Evolutionary conservation across 64 coral and sea anemone genomes (phyloP).

Genomic region (Pachyseris speciosa): DNA sequence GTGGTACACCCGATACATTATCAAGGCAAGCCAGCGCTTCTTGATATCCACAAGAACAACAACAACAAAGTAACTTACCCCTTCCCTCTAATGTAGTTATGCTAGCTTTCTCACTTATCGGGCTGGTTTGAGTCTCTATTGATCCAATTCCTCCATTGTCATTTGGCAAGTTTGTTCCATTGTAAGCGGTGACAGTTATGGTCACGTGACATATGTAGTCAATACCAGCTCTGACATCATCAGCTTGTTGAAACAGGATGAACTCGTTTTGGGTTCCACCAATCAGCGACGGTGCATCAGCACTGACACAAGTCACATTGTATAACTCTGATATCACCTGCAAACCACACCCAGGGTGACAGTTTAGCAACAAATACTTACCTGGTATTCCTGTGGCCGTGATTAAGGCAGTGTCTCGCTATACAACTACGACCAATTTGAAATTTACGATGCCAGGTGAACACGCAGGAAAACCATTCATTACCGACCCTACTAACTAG

Average conservation of each 20-base stretch:
- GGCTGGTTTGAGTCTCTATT: slow-evolving; percentile 66
- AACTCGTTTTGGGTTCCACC: slow-evolving; percentile 17
- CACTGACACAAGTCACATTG: slow-evolving; percentile 79
- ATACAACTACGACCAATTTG: too few relatives aligned
- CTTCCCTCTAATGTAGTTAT: slow-evolving; percentile 90
- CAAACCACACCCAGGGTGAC: neutral
- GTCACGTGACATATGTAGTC: slow-evolving; percentile 93
- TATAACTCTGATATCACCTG: slow-evolving; percentile 62
- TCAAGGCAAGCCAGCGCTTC: neutral
- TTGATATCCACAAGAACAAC: neutral
- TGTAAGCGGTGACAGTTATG: slow-evolving; percentile 80
- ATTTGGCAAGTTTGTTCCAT: slow-evolving; percentile 70
- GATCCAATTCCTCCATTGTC: slow-evolving; percentile 16
- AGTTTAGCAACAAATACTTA: too few relatives aligned
- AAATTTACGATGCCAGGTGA: too few relatives aligned
- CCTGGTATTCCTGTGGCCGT: too few relatives aligned
- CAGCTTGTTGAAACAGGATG: slow-evolving; percentile 46
- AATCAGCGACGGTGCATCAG: slow-evolving; percentile 61
- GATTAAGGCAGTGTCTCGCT: too few relatives aligned
- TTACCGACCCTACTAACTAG: too few relatives aligned
- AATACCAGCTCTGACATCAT: slow-evolving; percentile 85
- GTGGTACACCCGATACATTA: too few relatives aligned
- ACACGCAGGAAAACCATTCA: too few relatives aligned
- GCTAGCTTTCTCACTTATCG: slow-evolving; percentile 79
- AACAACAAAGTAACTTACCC: slow-evolving; percentile 24